Percentiles rank a stretch among this genome's conserved stretches.
Evolutionary conservation across 2,888 invertebrate genomes (phyloP).

Genomic region (Leucophenga montana): DNA sequence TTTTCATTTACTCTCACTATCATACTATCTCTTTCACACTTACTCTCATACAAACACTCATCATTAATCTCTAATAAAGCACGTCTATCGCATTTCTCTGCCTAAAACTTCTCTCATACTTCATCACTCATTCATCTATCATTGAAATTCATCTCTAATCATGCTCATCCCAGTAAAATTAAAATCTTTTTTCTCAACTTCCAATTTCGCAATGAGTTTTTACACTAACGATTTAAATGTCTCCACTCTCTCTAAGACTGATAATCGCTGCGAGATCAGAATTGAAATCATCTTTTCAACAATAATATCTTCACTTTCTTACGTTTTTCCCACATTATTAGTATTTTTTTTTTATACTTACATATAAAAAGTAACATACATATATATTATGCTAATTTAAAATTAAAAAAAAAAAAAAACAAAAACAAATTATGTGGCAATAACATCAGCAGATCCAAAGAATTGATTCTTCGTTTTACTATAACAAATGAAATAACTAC

Average conservation of each 20-base stretch:
- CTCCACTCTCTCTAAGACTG: slow-evolving; percentile 12
- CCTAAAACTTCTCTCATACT: slow-evolving; percentile 43
- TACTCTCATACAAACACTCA: slow-evolving; percentile 22
- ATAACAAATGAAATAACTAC: slow-evolving; percentile 38
- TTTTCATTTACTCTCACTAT: slow-evolving; percentile 26
- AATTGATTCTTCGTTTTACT: slow-evolving; percentile 31
- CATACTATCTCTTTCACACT: slow-evolving; percentile 24
- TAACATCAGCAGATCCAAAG: slow-evolving; percentile 45
- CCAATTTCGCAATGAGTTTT: too few relatives aligned
- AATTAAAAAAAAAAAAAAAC: not conserved
- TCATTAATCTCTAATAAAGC: slow-evolving; percentile 54
- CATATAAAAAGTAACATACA: not conserved
- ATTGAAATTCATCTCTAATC: not conserved
- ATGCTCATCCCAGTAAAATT: not conserved
- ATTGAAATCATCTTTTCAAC: not conserved
- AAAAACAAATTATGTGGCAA: slow-evolving; percentile 17
- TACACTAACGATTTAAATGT: too few relatives aligned
- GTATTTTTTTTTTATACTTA: slow-evolving; percentile 3
- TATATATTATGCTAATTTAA: slow-evolving; percentile 43
- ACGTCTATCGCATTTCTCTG: slow-evolving; percentile 68
- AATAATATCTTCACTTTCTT: not conserved
- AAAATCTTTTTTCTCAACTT: too few relatives aligned
- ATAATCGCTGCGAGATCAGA: not conserved
- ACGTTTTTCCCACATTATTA: not conserved
- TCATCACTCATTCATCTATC: slow-evolving; percentile 17